phyloP scores from a whole-genome alignment of 2,888 invertebrate genomes.

The Saturnia japonica region DNA sequence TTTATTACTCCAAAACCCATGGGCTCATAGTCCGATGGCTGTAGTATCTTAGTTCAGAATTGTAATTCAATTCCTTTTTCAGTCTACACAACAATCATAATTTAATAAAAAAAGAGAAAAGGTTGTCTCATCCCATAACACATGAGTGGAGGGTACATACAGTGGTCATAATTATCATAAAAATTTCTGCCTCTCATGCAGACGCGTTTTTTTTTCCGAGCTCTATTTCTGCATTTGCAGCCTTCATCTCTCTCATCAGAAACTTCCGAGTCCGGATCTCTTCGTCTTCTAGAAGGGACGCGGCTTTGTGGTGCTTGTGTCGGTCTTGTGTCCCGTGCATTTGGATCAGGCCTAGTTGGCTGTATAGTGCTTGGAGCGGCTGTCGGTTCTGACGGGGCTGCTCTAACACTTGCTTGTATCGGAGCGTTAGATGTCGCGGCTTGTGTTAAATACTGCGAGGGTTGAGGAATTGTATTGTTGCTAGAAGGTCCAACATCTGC shows the following conservation, averaged over 20 bases:
- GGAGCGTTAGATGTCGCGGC: background rate
- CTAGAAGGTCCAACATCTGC: background rate
- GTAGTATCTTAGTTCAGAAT: no score
- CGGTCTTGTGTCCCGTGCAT: background rate
- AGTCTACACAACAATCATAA: background rate
- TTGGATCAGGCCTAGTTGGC: background rate
- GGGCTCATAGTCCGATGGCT: no score
- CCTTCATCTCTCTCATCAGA: background rate
- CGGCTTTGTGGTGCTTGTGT: background rate
- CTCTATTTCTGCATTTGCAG: conserved; percentile 12
- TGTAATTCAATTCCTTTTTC: background rate
- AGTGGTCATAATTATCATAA: conserved; percentile 9
- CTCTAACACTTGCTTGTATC: background rate
- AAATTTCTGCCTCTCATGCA: conserved; percentile 2
- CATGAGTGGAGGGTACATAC: conserved; percentile 9
- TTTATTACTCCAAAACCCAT: background rate
- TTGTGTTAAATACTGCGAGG: background rate
- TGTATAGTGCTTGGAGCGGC: background rate
- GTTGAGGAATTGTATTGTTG: background rate
- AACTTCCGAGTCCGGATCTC: background rate
- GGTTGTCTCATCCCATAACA: conserved; percentile 1
- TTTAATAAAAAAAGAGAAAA: conserved; percentile 4
- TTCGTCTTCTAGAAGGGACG: background rate
- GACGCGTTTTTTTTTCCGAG: background rate
- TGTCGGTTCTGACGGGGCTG: background rate